Conservation (phyloP, 2,113 vertebrate species). For the Eretmodus cyanostictus region DNA sequence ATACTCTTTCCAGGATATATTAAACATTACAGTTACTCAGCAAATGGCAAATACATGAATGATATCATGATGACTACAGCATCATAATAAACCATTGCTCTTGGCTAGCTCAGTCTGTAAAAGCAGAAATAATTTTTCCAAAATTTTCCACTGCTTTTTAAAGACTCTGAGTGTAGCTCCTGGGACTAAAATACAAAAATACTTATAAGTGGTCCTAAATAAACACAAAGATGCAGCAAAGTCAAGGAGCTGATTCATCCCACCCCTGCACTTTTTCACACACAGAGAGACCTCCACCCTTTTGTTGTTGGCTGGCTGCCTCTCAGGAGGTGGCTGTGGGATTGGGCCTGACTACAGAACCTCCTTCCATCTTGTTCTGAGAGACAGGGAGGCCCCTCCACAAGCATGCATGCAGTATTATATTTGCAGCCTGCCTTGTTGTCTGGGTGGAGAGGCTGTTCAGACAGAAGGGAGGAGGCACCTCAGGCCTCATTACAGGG, state of each 20-base stretch:
- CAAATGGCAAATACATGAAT: background rate
- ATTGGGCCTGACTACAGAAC: background rate
- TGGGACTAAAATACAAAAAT: background rate
- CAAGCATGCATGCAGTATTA: background rate
- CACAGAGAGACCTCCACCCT: background rate
- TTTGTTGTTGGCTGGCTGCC: background rate
- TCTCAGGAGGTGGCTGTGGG: conserved; percentile 8
- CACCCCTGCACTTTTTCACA: background rate
- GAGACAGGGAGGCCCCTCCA: background rate
- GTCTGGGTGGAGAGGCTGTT: background rate
- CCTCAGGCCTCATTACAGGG: background rate
- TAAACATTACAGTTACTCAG: background rate
- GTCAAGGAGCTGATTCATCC: background rate
- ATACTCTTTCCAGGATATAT: background rate
- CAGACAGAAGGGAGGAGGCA: background rate
- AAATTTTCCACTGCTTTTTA: background rate
- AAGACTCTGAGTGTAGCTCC: background rate
- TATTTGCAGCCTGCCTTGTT: background rate
- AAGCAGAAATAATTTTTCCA: background rate
- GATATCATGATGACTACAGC: background rate
- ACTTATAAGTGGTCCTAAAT: background rate
- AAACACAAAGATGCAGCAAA: background rate
- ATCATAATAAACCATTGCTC: background rate
- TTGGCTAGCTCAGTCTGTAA: background rate
- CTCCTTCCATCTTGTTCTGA: background rate